Evolutionary conservation across 2,113 vertebrate genomes (phyloP).

Genomic region (Saccopteryx leptura): DNA sequence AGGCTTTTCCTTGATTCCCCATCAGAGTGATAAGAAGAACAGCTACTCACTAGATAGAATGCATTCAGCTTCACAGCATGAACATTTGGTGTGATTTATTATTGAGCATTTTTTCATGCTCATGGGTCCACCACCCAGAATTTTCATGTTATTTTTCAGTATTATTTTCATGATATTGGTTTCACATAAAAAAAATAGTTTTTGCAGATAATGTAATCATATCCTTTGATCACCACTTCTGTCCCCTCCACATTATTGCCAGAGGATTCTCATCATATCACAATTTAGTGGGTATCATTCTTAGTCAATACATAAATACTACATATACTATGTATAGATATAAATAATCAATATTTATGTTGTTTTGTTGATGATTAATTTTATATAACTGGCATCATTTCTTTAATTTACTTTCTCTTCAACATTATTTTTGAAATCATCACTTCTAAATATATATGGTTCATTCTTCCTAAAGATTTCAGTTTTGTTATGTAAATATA

Average conservation of each 20-base stretch:
- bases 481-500: neutral
- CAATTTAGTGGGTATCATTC: neutral
- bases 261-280: neutral
- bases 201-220: neutral
- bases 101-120: neutral
- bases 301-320: neutral
- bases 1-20: neutral
- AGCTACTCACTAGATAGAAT: neutral
- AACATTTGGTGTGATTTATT: neutral
- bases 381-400: neutral
- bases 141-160: neutral
- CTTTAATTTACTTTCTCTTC: neutral
- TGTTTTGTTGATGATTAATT: neutral
- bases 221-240: neutral
- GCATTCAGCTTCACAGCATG: neutral
- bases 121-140: neutral
- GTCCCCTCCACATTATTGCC: neutral
- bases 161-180: neutral
- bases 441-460: neutral
- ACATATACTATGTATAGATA: neutral
- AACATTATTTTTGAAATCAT: neutral
- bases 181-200: neutral
- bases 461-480: slow-evolving; percentile 26
- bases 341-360: neutral
- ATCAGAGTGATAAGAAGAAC: neutral